phyloP scores from a whole-genome alignment of 2,888 invertebrate species.

The Polyommatus icarus region DNA sequence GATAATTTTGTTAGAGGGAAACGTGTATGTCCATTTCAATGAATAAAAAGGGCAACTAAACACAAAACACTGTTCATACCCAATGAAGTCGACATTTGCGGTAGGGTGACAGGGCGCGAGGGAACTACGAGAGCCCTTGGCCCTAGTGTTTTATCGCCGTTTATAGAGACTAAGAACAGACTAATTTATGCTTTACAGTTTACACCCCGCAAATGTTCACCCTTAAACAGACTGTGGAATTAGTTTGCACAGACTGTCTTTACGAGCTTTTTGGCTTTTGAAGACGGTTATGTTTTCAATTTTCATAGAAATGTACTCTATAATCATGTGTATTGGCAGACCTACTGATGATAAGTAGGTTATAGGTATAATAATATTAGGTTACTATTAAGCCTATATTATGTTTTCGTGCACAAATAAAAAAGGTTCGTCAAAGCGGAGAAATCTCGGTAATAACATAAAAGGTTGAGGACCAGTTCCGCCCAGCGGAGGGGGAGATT shows the following conservation, averaged over 20 bases:
- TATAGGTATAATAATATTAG: background rate
- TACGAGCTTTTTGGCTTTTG: background rate
- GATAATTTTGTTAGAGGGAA: background rate
- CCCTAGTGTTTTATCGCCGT: slow-evolving; percentile 51
- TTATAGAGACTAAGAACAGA: slow-evolving; percentile 47
- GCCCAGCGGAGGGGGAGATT: background rate
- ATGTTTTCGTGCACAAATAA: background rate
- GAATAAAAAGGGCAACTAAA: slow-evolving; percentile 11
- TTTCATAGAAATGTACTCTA: background rate
- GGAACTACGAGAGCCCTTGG: slow-evolving; percentile 47
- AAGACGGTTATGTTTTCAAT: background rate
- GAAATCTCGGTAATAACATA: slow-evolving; percentile 1
- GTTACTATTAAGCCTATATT: background rate
- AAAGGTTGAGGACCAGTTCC: slow-evolving; percentile 25
- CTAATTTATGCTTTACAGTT: slow-evolving; percentile 40
- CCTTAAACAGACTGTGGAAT: background rate
- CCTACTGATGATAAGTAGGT: background rate
- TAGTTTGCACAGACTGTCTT: background rate
- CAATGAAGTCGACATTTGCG: slow-evolving; percentile 40
- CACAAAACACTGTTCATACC: slow-evolving; percentile 33
- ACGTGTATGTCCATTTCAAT: background rate
- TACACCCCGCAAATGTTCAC: slow-evolving; percentile 5
- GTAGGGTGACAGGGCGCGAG: slow-evolving; percentile 41
- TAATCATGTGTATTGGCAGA: background rate
- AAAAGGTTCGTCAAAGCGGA: background rate